A percentile compares a stretch with the other conserved stretches of the same genome.
These are phyloP conservation scores for Mareca penelope DNA, from an alignment of 2,797 vertebrate genomes.

Conservation along the genomic window DNA sequence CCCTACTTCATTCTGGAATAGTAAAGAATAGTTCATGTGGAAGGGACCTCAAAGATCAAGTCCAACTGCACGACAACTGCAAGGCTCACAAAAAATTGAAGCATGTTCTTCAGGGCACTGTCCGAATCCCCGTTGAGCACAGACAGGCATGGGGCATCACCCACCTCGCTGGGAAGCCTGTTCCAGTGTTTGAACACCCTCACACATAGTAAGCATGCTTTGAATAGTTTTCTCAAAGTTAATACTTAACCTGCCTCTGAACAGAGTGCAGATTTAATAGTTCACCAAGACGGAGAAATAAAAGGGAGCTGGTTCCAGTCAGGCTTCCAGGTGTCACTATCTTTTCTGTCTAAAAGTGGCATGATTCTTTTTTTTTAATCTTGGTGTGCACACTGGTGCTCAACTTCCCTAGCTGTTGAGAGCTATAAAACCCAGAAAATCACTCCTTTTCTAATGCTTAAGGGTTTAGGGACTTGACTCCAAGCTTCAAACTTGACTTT, in stretches of 20 bases:
- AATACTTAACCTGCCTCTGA: background rate
- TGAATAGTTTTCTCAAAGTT: background rate
- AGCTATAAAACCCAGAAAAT: background rate
- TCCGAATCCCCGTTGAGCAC: background rate
- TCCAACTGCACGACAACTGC: background rate
- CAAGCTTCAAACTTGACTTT: background rate
- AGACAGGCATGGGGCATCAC: background rate
- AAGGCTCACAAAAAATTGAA: background rate
- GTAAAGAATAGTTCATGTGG: background rate
- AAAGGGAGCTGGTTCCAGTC: background rate
- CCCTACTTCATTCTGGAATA: background rate
- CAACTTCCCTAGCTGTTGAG: background rate
- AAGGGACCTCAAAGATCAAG: background rate
- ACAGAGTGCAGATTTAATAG: background rate
- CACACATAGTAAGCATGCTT: background rate
- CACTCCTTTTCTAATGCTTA: rapidly evolving
- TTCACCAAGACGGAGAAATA: background rate
- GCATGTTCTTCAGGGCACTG: background rate
- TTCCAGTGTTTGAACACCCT: background rate
- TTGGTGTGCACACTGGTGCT: background rate
- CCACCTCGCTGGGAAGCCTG: background rate
- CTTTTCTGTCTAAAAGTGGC: background rate
- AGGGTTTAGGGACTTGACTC: background rate
- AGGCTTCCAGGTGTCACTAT: background rate
- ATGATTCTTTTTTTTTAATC: background rate